Evolutionary conservation across 1,140 invertebrate genomes (phyloP).

Genomic region (Lordiphosa clarofinis): DNA sequence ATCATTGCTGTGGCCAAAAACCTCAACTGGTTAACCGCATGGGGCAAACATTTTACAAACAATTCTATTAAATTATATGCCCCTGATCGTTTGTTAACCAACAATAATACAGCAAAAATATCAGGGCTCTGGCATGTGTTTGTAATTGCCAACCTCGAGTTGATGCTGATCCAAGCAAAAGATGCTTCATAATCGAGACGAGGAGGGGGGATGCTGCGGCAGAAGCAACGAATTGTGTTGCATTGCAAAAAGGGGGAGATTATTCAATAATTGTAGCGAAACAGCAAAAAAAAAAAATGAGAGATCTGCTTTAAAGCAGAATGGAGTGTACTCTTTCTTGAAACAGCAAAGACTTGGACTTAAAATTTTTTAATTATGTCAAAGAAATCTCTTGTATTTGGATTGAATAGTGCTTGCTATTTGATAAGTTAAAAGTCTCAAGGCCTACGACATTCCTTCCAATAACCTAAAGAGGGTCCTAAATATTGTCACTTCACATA

Average conservation of each 20-base stretch:
- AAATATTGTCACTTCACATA: too few relatives aligned
- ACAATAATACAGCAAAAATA: slow-evolving; percentile 40
- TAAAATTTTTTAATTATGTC: too few relatives aligned
- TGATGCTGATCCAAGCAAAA: slow-evolving; percentile 28
- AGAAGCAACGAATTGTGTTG: slow-evolving; percentile 6
- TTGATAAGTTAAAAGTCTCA: too few relatives aligned
- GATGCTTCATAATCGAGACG: slow-evolving; percentile 27
- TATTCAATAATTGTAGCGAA: slow-evolving; percentile 29
- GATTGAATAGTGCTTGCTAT: too few relatives aligned
- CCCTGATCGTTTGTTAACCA: slow-evolving; percentile 18
- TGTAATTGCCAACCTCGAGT: slow-evolving; percentile 33
- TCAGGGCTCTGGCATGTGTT: slow-evolving; percentile 35
- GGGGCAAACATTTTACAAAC: slow-evolving; percentile 42
- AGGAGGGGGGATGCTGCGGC: neutral
- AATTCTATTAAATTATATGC: slow-evolving; percentile 51
- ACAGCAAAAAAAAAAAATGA: neutral
- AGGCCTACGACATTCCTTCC: too few relatives aligned
- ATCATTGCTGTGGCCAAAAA: slow-evolving; percentile 16
- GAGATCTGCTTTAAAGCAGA: slow-evolving; percentile 15
- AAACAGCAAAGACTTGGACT: neutral
- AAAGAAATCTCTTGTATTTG: too few relatives aligned
- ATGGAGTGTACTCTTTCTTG: neutral
- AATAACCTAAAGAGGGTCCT: too few relatives aligned
- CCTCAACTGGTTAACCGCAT: slow-evolving; percentile 36
- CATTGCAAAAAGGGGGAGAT: slow-evolving; percentile 4